phyloP scores from a whole-genome alignment of 1,140 invertebrate species.

The Patella vulgata region DNA sequence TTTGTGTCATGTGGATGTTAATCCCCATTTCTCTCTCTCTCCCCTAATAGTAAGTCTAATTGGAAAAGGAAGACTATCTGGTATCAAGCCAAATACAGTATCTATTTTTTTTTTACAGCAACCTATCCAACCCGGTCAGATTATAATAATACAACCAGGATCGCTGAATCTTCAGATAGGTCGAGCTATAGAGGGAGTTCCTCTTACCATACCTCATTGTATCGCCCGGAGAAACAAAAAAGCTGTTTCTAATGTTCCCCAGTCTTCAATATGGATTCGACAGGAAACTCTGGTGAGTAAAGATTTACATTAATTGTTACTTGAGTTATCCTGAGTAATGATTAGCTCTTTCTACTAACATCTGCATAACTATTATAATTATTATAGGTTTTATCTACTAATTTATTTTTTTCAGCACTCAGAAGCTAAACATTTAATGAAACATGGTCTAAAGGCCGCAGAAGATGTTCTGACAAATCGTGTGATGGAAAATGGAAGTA shows the following conservation, averaged over 20 bases:
- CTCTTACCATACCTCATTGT: conserved; percentile 85
- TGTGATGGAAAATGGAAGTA: conserved; percentile 51
- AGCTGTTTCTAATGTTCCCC: conserved; percentile 63
- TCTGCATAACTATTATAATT: not conserved
- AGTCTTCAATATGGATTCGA: conserved; percentile 70
- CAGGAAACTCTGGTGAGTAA: conserved; percentile 50
- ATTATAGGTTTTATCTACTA: not conserved
- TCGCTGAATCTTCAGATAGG: conserved; percentile 90
- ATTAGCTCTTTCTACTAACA: not conserved
- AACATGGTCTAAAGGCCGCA: conserved; percentile 46
- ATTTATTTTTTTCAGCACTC: conserved; percentile 43
- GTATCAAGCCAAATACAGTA: no score
- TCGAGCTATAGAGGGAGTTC: conserved; percentile 87
- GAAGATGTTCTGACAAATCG: conserved; percentile 49
- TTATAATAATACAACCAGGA: conserved; percentile 95
- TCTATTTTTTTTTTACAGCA: conserved; percentile 34
- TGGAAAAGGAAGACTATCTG: no score
- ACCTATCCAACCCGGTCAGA: conserved; percentile 57
- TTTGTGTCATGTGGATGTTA: no score
- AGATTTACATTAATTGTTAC: not conserved
- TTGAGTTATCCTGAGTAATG: not conserved
- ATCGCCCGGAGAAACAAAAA: conserved; percentile 76
- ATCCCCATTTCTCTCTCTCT: no score
- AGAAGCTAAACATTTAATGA: conserved; percentile 50
- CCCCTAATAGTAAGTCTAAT: no score